phyloP scores from a whole-genome alignment of 2,888 invertebrate species.

The Caenorhabditis sulstoni region DNA sequence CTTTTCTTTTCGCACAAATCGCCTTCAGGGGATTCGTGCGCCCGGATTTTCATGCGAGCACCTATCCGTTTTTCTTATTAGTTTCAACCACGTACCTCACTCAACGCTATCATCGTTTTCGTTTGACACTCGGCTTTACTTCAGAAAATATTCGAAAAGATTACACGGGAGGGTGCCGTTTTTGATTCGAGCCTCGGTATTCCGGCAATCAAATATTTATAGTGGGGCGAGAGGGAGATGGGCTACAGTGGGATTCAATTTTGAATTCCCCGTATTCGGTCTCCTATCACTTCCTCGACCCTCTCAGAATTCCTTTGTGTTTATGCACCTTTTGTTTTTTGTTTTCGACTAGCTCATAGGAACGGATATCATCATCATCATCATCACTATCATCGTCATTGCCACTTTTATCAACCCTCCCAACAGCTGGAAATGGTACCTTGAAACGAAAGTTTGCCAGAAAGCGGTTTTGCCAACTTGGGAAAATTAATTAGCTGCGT shows the following conservation, averaged over 20 bases:
- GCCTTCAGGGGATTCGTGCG: conserved; percentile 39
- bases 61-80: not conserved
- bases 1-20: conserved; percentile 6
- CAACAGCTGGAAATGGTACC: no score
- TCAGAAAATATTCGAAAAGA: no score
- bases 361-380: conserved; percentile 7
- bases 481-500: not conserved
- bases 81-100: not conserved
- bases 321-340: conserved; percentile 18
- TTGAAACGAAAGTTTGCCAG: no score
- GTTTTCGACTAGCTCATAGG: conserved; percentile 8
- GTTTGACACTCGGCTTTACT: no score
- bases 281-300: not conserved
- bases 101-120: no score
- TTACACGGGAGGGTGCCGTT: no score
- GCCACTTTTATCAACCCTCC: no score
- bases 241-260: no score
- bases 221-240: no score
- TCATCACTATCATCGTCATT: not conserved
- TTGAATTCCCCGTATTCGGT: not conserved
- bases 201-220: no score
- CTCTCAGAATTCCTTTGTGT: not conserved
- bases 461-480: no score
- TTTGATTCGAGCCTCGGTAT: no score
- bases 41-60: not conserved